Conservation (phyloP, 1,140 invertebrate species). For the Potamilus streckersoni region DNA sequence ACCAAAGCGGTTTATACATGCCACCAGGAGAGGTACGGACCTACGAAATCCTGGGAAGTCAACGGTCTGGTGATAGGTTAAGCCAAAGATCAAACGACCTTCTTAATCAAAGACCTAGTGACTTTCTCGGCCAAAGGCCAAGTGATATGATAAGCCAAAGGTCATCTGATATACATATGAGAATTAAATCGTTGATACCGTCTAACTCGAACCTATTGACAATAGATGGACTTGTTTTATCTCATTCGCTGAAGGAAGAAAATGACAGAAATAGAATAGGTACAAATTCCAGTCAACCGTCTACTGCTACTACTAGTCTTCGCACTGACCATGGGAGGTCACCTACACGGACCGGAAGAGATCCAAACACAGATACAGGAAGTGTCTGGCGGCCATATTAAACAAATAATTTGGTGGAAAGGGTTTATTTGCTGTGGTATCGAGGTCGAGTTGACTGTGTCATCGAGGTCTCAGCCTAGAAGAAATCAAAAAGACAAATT, state of each 20-base stretch:
- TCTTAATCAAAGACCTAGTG: not conserved
- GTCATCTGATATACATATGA: conserved; percentile 34
- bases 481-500: no score
- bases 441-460: no score
- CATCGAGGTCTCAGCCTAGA: no score
- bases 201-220: conserved; percentile 13
- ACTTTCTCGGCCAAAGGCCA: conserved; percentile 10
- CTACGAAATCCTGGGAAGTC: conserved; percentile 38
- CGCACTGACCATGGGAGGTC: conserved; percentile 21
- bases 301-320: conserved; percentile 16
- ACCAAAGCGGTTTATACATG: conserved; percentile 46
- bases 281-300: conserved; percentile 28
- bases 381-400: conserved; percentile 55
- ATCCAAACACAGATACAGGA: conserved; percentile 30
- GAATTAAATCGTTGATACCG: conserved; percentile 35
- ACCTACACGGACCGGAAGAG: conserved; percentile 29
- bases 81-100: conserved; percentile 8
- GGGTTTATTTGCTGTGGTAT: no score
- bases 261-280: conserved; percentile 17
- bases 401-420: not conserved
- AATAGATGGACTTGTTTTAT: conserved; percentile 11
- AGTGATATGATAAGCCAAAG: conserved; percentile 24
- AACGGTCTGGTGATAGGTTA: conserved; percentile 5
- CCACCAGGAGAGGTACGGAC: conserved; percentile 43
- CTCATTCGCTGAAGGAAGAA: conserved; percentile 23